Evolutionary conservation across 1,140 invertebrate genomes (phyloP).

Genomic region (Drosophila dunni): DNA sequence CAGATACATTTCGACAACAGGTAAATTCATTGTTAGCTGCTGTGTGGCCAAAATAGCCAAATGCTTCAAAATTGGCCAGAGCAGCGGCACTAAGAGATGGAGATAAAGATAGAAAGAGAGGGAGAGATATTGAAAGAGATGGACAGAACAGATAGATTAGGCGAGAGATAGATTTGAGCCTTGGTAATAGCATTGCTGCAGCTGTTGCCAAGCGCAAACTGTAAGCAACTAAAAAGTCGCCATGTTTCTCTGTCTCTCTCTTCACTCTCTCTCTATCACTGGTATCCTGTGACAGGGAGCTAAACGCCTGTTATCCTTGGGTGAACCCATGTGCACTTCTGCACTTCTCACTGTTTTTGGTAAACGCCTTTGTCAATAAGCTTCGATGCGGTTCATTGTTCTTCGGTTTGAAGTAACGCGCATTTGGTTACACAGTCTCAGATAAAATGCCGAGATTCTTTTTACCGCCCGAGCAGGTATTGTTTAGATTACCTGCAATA

Average conservation of each 20-base stretch:
- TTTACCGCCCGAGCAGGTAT: conserved; percentile 58
- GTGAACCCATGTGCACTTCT: conserved; percentile 24
- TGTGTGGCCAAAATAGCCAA: conserved; percentile 49
- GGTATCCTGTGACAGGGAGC: conserved; percentile 35
- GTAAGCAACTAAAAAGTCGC: conserved; percentile 23
- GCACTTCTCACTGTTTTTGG: conserved; percentile 31
- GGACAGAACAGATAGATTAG: conserved; percentile 15
- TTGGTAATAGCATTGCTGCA: conserved; percentile 58
- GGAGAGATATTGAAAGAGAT: conserved; percentile 3
- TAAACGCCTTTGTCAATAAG: conserved; percentile 61
- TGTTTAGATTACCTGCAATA: conserved; percentile 73
- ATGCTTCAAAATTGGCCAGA: conserved; percentile 62
- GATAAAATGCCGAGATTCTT: conserved; percentile 24
- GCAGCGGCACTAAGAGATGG: conserved; percentile 17
- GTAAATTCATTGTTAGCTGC: conserved; percentile 62
- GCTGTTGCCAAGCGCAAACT: conserved; percentile 47
- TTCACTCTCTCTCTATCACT: background rate
- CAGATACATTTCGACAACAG: conserved; percentile 76
- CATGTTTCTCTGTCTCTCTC: background rate
- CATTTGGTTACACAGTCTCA: conserved; percentile 17
- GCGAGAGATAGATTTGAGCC: conserved; percentile 28
- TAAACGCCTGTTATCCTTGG: conserved; percentile 54
- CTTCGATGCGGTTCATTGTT: conserved; percentile 69
- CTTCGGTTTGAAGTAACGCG: conserved; percentile 53
- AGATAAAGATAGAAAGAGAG: background rate